These are phyloP conservation scores for Drosophila varians DNA, from an alignment of 1,140 invertebrate genomes.

Conservation along the genomic window DNA sequence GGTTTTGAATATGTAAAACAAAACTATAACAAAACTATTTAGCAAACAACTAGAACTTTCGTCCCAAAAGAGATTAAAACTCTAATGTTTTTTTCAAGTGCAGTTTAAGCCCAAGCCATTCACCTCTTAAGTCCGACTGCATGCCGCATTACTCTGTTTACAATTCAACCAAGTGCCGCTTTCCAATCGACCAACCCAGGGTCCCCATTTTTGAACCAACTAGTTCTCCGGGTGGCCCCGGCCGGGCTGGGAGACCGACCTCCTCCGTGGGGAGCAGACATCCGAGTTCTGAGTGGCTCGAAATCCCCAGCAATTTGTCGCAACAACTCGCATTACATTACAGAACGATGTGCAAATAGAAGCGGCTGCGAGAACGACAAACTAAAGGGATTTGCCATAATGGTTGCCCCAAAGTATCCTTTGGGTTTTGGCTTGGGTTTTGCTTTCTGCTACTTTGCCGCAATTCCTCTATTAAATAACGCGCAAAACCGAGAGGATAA, in stretches of 20 bases:
- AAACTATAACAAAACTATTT: no score
- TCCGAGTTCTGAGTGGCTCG: slow-evolving; percentile 40
- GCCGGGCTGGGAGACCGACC: neutral
- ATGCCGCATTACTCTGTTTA: slow-evolving; percentile 48
- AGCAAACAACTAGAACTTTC: neutral
- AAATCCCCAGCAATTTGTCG: slow-evolving; percentile 76
- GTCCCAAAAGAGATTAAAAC: neutral
- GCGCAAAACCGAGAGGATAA: slow-evolving; percentile 5
- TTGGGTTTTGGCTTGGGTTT: slow-evolving; percentile 23
- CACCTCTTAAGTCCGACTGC: slow-evolving; percentile 59
- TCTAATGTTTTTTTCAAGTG: neutral
- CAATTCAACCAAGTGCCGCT: slow-evolving; percentile 53
- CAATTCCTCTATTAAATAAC: slow-evolving; percentile 46
- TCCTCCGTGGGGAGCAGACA: slow-evolving; percentile 19
- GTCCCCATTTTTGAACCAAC: neutral
- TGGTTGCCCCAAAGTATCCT: slow-evolving; percentile 55
- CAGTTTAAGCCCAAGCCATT: slow-evolving; percentile 50
- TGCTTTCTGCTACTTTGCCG: slow-evolving; percentile 33
- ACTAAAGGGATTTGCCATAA: slow-evolving; percentile 72
- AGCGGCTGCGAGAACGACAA: slow-evolving; percentile 50
- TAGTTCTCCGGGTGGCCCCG: neutral
- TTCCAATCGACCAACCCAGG: slow-evolving; percentile 43
- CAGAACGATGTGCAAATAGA: slow-evolving; percentile 79
- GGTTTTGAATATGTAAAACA: no score
- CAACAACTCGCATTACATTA: slow-evolving; percentile 79